These are phyloP conservation scores for Drosophila robusta DNA, from an alignment of 2,888 invertebrate genomes.

Conservation along the genomic window DNA sequence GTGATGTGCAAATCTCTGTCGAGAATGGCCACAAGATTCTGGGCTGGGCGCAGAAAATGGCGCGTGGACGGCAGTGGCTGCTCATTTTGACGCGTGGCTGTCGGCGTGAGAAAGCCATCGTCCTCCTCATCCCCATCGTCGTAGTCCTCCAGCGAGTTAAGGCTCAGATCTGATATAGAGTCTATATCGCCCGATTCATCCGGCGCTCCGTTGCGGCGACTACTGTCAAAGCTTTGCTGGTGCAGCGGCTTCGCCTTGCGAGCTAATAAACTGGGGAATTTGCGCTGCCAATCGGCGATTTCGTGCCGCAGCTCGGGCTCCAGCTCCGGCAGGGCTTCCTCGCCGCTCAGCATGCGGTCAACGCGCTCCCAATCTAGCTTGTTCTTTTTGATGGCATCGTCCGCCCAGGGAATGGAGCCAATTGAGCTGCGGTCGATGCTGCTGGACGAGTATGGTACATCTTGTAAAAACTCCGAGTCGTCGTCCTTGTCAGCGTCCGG, in stretches of 20 bases:
- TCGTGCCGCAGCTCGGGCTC: conserved; percentile 82
- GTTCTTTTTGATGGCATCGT: conserved; percentile 85
- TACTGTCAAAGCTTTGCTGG: conserved; percentile 63
- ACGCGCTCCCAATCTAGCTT: conserved; percentile 84
- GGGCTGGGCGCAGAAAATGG: conserved; percentile 38
- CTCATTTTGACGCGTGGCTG: conserved; percentile 39
- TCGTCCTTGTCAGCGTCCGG: conserved; percentile 71
- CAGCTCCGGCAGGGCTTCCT: conserved; percentile 72
- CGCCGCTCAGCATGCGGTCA: conserved; percentile 82
- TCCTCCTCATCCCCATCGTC: conserved; percentile 65
- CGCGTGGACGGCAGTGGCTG: conserved; percentile 25
- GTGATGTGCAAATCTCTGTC: conserved; percentile 75
- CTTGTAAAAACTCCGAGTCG: conserved; percentile 81
- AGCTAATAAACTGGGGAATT: conserved; percentile 80
- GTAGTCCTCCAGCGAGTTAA: conserved; percentile 75
- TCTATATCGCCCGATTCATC: conserved; percentile 64
- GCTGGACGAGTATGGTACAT: conserved; percentile 83
- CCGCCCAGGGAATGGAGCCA: conserved; percentile 85
- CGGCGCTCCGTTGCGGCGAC: conserved; percentile 14
- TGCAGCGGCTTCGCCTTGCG: conserved; percentile 48
- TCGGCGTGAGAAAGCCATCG: conserved; percentile 71
- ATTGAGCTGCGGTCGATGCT: conserved; percentile 84
- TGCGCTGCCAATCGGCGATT: conserved; percentile 83
- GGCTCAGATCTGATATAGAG: conserved; percentile 79
- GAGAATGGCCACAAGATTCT: conserved; percentile 60